Evolutionary conservation across 2,888 invertebrate genomes (phyloP), one percentile per base, ranked within the genome.

Genomic region (Sicus ferrugineus): DNA sequence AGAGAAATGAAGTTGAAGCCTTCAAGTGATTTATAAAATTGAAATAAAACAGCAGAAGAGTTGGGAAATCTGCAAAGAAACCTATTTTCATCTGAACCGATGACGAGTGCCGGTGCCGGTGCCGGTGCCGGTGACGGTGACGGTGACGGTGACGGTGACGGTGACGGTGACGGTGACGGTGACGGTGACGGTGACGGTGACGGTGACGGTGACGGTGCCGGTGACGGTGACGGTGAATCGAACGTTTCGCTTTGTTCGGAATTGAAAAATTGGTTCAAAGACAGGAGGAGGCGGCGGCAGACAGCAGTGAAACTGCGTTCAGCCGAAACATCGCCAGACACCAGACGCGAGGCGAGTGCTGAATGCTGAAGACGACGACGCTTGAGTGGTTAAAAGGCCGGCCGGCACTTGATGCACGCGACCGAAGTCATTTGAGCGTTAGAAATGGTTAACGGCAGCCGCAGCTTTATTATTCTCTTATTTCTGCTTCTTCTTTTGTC

Each of bases 391-490:
- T 63, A 64, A 59, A 61, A 61, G 26, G 23, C 52, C 28, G 52
- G 38, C 65, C 34, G 65, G 65, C 56, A 23, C 34, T 19, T 54
- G 65, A 19, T 28, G 65, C 65, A 66, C 65, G 65, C 65, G 65
- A 66, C 54, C 28, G n/a, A 21, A 56, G 23, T 54, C 38, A 54
- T 66, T 66, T 50, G 19, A 66, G 65, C 54, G 65, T 54, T 66
- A n/a, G 56, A 66, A 38, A 38, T 54, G 26, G 28, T 66, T 54
- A 66, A 66, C 54, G 52, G 30, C 48, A 26, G 54, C 28, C 19
- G 28, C 54, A 23, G 52, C 6, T 46, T n/a, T 3, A 9, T 19
- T 19, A 52, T 52, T 19, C 23, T 54, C 1, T 54, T 54, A 5
- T 28, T 54, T 26, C 28, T 23, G 14, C 7, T 52, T 52, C n/a